Conservation (phyloP, 2,888 invertebrate species). For the Poecilobothrus nobilitatus region DNA sequence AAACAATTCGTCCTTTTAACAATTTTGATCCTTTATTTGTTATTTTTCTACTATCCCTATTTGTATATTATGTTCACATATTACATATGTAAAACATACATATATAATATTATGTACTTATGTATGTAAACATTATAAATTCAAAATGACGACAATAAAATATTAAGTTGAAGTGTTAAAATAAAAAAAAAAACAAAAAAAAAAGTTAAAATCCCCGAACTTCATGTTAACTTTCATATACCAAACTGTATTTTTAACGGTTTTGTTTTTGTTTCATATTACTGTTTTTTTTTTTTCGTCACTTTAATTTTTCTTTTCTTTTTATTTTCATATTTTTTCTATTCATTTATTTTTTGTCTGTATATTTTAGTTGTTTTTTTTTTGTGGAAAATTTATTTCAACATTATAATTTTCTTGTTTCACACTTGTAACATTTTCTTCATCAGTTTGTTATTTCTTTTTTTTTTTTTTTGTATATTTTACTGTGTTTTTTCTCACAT, state of each 20-base stretch:
- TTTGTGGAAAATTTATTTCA: slow-evolving; percentile 4
- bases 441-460: not conserved
- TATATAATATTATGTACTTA: no score
- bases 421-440: slow-evolving; percentile 6
- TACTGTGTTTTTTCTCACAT: not conserved
- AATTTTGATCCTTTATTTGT: not conserved
- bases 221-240: slow-evolving; percentile 6
- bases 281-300: not conserved
- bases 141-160: not conserved
- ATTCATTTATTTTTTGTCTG: not conserved
- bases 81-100: no score
- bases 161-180: slow-evolving; percentile 3
- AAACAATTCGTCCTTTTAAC: not conserved
- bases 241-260: not conserved
- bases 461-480: not conserved
- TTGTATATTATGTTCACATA: not conserved
- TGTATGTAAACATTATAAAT: not conserved
- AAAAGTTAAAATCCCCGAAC: not conserved
- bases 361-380: not conserved
- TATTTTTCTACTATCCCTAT: no score
- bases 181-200: not conserved
- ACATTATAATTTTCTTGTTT: slow-evolving; percentile 6
- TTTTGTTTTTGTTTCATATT: not conserved
- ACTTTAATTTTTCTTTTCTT: not conserved
- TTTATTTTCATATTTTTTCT: not conserved